phyloP scores from a whole-genome alignment of 2,888 invertebrate species.

The Hyalella azteca region DNA sequence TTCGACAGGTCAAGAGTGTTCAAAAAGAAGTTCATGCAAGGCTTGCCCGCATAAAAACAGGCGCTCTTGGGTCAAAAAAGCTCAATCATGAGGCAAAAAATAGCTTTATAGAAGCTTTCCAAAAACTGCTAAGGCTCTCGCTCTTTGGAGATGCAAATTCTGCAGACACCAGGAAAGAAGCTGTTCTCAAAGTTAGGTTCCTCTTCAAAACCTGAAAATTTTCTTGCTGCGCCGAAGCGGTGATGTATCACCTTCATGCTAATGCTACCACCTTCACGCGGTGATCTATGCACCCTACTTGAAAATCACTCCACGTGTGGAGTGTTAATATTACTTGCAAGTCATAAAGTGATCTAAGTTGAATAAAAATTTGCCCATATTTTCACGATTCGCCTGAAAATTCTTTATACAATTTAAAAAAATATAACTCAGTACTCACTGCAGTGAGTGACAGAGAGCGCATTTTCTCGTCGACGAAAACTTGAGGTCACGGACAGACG shows the following conservation, averaged over 20 bases:
- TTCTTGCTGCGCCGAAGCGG: conserved; percentile 20
- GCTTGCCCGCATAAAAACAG: not conserved
- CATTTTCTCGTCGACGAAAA: too few species aligned
- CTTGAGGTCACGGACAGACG: too few species aligned
- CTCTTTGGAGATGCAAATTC: conserved; percentile 36
- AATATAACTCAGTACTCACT: too few species aligned
- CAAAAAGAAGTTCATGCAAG: not conserved
- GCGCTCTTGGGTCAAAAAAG: conserved; percentile 10
- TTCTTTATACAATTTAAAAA: too few species aligned
- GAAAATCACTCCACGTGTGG: too few species aligned
- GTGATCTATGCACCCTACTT: not conserved
- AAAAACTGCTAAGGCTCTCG: not conserved
- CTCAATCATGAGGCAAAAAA: conserved; percentile 25
- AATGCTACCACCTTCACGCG: not conserved
- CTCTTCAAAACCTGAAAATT: conserved; percentile 25
- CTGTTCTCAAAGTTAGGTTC: conserved; percentile 21
- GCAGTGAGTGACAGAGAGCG: too few species aligned
- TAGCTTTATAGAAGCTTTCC: not conserved
- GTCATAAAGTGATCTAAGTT: too few species aligned
- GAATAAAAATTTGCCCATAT: too few species aligned
- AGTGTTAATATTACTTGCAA: too few species aligned
- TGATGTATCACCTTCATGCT: conserved; percentile 26
- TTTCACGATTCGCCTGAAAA: too few species aligned
- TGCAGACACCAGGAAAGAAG: conserved; percentile 27
- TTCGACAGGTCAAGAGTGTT: not conserved